Percentiles rank a stretch among this genome's conserved stretches.
Conservation (phyloP, 1,140 invertebrate genomes). For the Aplysia californica region DNA sequence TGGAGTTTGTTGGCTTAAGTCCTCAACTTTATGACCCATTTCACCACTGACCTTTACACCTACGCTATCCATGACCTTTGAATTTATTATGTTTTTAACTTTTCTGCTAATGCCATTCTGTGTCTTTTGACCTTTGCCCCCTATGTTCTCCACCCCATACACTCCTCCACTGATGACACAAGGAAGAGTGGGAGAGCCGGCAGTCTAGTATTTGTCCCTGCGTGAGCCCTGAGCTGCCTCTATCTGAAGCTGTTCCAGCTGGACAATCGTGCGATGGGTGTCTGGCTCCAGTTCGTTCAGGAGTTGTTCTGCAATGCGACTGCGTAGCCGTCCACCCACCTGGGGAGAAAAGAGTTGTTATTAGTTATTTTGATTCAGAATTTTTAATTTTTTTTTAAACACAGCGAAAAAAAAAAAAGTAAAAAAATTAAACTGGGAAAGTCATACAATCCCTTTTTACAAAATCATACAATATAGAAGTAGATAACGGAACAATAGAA, state of each 20-base stretch:
- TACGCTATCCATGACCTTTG: too few species aligned
- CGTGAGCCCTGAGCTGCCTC: not conserved
- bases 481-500: too few species aligned
- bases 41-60: too few species aligned
- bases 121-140: too few species aligned
- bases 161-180: not conserved
- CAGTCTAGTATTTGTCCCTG: not conserved
- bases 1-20: too few species aligned
- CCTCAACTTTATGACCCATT: too few species aligned
- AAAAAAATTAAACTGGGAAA: not conserved
- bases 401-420: not conserved
- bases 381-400: not conserved
- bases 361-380: not conserved
- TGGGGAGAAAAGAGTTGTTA: constrained; percentile 22
- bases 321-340: constrained; percentile 54
- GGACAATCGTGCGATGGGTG: constrained; percentile 44
- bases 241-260: constrained; percentile 45
- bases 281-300: constrained; percentile 58
- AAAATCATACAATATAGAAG: too few species aligned
- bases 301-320: constrained; percentile 57
- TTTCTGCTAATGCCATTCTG: too few species aligned
- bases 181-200: not conserved
- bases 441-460: not conserved
- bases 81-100: too few species aligned
- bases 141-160: too few species aligned